Evolutionary conservation across 2,888 invertebrate species (phyloP).

Genomic region (Zygogramma bicolorata): DNA sequence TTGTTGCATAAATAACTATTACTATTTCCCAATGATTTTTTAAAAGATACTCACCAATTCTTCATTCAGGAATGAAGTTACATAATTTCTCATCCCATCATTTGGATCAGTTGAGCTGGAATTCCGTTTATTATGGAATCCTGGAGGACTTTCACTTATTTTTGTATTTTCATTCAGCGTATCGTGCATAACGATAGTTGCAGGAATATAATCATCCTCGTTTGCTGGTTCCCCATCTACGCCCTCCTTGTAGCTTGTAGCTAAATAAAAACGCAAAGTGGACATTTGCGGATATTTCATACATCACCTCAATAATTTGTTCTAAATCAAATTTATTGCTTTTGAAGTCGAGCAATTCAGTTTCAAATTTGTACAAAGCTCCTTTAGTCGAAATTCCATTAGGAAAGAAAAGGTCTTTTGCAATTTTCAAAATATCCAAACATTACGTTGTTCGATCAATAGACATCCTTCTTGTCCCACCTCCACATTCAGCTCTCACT

Average conservation of each 20-base stretch:
- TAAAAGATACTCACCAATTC: background rate
- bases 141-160: too few relatives aligned
- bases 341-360: constrained; percentile 18
- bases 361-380: background rate
- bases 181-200: background rate
- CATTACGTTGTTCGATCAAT: background rate
- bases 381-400: constrained; percentile 17
- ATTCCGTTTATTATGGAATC: too few relatives aligned
- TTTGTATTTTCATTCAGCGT: background rate
- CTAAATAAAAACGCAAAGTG: constrained; percentile 23
- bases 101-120: background rate
- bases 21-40: too few relatives aligned
- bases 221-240: background rate
- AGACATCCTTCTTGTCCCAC: constrained; percentile 13
- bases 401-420: constrained; percentile 20
- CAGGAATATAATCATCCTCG: constrained; percentile 11
- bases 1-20: too few relatives aligned
- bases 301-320: constrained; percentile 18
- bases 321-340: constrained; percentile 17
- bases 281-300: constrained; percentile 16
- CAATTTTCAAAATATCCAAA: constrained; percentile 7
- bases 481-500: constrained; percentile 9
- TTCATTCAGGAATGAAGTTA: background rate
- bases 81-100: background rate
- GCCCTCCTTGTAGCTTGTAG: constrained; percentile 8